phyloP scores from a whole-genome alignment of 2,113 vertebrate genomes.

The Barnardius zonarius region DNA sequence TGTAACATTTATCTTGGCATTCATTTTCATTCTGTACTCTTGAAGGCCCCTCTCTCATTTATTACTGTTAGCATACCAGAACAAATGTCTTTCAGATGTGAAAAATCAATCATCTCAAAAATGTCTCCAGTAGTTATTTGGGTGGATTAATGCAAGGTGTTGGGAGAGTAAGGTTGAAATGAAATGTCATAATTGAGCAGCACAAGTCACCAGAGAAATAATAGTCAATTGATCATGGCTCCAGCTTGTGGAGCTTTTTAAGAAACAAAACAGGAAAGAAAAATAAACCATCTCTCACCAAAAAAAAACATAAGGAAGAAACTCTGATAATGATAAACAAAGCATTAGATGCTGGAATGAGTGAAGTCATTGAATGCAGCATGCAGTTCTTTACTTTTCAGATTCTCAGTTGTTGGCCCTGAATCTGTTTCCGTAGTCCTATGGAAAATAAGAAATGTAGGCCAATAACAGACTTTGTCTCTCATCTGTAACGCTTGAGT shows the following conservation, averaged over 20 bases:
- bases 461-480: background rate
- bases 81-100: slow-evolving; percentile 75
- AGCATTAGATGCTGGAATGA: background rate
- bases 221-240: slow-evolving; percentile 33
- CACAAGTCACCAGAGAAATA: slow-evolving; percentile 18
- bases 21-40: slow-evolving; percentile 41
- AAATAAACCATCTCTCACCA: background rate
- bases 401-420: background rate
- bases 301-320: background rate
- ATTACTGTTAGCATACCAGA: slow-evolving; percentile 70
- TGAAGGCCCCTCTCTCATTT: slow-evolving; percentile 50
- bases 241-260: background rate
- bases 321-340: background rate
- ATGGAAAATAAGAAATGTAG: background rate
- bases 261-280: background rate
- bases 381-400: background rate
- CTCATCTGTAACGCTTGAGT: background rate
- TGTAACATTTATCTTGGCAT: slow-evolving; percentile 72
- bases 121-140: slow-evolving; percentile 58
- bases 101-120: slow-evolving; percentile 73
- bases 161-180: slow-evolving; percentile 52
- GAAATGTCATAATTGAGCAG: slow-evolving; percentile 63
- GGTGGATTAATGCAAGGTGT: slow-evolving; percentile 73
- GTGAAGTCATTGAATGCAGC: background rate
- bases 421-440: background rate